Base-by-base conservation (phyloP, 2,113 vertebrate species). In the Marcusenius ussheri region DNA sequence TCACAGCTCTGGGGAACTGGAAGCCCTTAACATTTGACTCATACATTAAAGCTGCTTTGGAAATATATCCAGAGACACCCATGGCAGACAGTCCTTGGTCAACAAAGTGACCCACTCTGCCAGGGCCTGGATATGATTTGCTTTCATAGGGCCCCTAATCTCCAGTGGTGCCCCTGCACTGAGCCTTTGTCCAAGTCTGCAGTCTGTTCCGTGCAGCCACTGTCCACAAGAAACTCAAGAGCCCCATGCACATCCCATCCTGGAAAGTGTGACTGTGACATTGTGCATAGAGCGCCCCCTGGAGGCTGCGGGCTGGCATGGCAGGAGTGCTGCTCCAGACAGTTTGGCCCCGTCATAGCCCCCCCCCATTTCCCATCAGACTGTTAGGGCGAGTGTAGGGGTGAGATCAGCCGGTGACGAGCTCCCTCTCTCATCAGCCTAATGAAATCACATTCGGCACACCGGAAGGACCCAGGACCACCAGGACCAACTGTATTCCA, bases 391-490 rank as follows among this genome's bases (percentile, higher is more conserved):
- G 39, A 49, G n/a, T 83, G 80, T 9, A 19, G 83, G n/a, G n/a
- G 88, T 88, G 88, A 88, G 39, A 74, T 74, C 42, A 88, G 49
- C 21, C 8, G 21, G 70, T 53, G 74, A 56, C 21, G 4, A 83
- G 50, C 46, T 31, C n/a, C n/a, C 11, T 39, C 88, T 83, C 70
- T n/a, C 88, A 89, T 89, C 74, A 89, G 74, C 21, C 35, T 83
- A 89, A 89, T 89, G 50, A 42, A 53, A 85, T 84, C 39, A 45
- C 17, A 19, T 24, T 9, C 21, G 2, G 24, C 19, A 45, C 46
- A 15, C 15, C n/a, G 11, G 85, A 13, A 39, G 88, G 13, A 46
- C 51, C 17, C 42, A 51, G 88, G 13, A 42, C 47, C 10, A 19
- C 24, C 46, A 50, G 62, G 27, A 27, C 50, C 35, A 13, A 27